Evolutionary conservation across 2,113 vertebrate species (phyloP).

Genomic region (Macquaria australasica): DNA sequence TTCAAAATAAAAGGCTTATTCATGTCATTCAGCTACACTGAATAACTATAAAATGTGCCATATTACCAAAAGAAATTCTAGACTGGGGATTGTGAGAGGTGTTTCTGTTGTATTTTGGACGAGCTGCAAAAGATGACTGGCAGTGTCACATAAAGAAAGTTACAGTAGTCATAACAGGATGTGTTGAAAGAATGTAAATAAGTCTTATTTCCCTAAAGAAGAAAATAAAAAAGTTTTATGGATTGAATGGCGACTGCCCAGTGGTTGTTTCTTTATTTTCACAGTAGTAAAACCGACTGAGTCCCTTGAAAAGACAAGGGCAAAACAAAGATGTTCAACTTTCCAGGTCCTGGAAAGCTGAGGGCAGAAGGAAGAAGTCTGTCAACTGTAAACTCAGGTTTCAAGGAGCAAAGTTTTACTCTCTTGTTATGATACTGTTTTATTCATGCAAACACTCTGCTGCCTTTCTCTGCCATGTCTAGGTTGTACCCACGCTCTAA

Average conservation of each 20-base stretch:
- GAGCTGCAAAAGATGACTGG: neutral
- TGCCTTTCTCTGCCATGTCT: neutral
- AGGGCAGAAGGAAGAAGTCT: neutral
- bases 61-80: neutral
- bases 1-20: neutral
- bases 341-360: neutral
- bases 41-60: neutral
- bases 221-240: neutral
- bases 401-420: slow-evolving; percentile 22
- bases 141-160: neutral
- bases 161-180: neutral
- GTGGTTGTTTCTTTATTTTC: neutral
- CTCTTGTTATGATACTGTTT: slow-evolving; percentile 33
- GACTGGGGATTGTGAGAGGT: neutral
- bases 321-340: neutral
- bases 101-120: neutral
- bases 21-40: neutral
- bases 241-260: neutral
- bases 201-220: neutral
- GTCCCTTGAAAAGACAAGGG: neutral
- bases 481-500: neutral
- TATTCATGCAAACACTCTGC: slow-evolving; percentile 46
- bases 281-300: neutral
- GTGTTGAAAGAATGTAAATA: neutral
- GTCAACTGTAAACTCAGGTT: slow-evolving; percentile 5